Percentiles rank a stretch among this genome's conserved stretches.
phyloP scores from a whole-genome alignment of 2,113 vertebrate genomes.

The Rhipidura dahli region DNA sequence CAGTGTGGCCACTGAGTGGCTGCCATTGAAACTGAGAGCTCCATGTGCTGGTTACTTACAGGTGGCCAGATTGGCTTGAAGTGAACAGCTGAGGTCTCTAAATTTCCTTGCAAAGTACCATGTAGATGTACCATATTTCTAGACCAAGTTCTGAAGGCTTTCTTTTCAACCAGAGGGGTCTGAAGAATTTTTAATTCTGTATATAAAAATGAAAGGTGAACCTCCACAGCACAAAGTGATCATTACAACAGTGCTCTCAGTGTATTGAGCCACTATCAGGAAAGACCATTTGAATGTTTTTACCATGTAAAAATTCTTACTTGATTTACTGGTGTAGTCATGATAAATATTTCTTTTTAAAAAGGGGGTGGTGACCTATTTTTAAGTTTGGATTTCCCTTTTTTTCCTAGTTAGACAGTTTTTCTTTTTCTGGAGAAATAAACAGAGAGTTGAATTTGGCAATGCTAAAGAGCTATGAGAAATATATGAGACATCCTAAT shows the following conservation, averaged over 20 bases:
- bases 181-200: not conserved
- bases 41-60: not conserved
- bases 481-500: not conserved
- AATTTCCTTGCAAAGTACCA: not conserved
- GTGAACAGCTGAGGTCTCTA: not conserved
- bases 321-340: not conserved
- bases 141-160: not conserved
- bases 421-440: not conserved
- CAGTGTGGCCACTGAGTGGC: not conserved
- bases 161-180: not conserved
- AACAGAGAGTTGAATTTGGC: not conserved
- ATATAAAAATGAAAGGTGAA: not conserved
- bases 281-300: not conserved
- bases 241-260: not conserved
- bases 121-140: not conserved
- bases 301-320: not conserved
- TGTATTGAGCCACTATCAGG: not conserved
- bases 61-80: not conserved
- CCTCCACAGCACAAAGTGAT: not conserved
- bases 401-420: not conserved
- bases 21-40: not conserved
- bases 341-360: not conserved
- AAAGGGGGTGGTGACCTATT: not conserved
- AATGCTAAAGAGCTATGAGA: not conserved
- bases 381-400: not conserved